Base-by-base conservation (phyloP, 2,113 vertebrate genomes). In the Balaeniceps rex region DNA sequence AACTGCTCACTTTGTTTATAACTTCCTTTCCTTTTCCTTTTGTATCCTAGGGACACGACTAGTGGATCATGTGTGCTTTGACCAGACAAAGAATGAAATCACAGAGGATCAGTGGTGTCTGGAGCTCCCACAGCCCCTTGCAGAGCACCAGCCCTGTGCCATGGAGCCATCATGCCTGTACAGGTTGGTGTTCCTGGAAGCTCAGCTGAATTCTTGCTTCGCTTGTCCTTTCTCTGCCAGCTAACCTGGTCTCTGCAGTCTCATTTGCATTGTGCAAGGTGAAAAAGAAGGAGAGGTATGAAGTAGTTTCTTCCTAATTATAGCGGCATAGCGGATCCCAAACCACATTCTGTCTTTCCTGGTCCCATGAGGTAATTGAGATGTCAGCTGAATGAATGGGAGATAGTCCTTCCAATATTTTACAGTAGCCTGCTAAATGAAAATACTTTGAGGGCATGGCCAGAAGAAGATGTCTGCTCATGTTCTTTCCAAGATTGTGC, bases 101-200 rank as follows among this genome's bases (percentile, higher is more conserved):
- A 93, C 97, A 65, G 98, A 99, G 42, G 97, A 98, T 14, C 57
- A 93, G 34, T 22, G 84, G 58, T 99, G 99, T 65, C 77, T 69
- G 85, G 95, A 88, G 38, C 93, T 93, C 76, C 95, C 58, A 8
- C 97, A 76, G 64, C 93, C 98, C 3, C 70, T 42, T 11, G 61
- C 92, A 2, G 96, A 93, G 36, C 93, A 89, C 14, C 97, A 98
- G 78, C 58, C 96, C 42, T 99, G 99, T 82, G 83, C 94, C 61
- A 71, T 97, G 21, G 55, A 95, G n/a, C 97, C 98, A 0, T 99
- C 98, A 0, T 99, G 99, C 69, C 98, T 98, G 8, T 98, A 98
- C 7, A 95, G 97, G 99, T 98, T 69, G 96, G 98, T 99, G 66
- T 15, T 77, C 71, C 64, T 58, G 68, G 42, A 57, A 90, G 61